Evolutionary conservation across 2,113 vertebrate genomes (phyloP), one percentile per base, ranked within the genome.

Genomic region (Salvelinus alpinus): DNA sequence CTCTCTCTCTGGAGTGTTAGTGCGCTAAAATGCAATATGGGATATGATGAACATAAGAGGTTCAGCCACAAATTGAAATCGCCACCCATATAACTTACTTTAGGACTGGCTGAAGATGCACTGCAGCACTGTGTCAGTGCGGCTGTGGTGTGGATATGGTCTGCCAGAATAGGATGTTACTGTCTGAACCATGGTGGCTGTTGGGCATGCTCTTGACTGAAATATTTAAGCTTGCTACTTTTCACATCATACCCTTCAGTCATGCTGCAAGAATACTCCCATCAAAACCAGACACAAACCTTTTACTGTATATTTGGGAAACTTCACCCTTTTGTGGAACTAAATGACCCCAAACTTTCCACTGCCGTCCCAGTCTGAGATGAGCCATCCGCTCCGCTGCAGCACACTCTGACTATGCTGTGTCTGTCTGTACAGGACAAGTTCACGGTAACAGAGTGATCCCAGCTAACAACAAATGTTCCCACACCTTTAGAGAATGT

Each of bases 41-140:
- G 78, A 83, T 47, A 82, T n/a, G 77, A 88, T 86, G 82, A 91
- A 90, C 86, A 78, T 82, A 81, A 85, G 79, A 87, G 80, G 78
- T 83, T 85, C 80, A 87, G 80, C 80, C 66, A 79, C 79, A 82
- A 88, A 88, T 80, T 87, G 82, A 88, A 88, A 78, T 77, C 79
- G 83, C 81, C 82, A 85, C 67, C 80, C 80, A 75, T 85, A 86
- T 78, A 84, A 77, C 62, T 68, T 79, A 51, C 3, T 51, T 51
- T 16, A 51, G 48, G 48, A 51, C 48, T 16, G 2, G 48, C 48
- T 16, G 14, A 51, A 51, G 48, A 51, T 51, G 48, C 14, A 16
- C 13, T 51, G 48, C 48, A 12, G 13, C 12, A 16, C 13, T 51
- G 48, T 51, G 48, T 14, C 48, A 13, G 48, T 51, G 11, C 16